These are phyloP conservation scores for Abscondita cerata DNA, from an alignment of 2,888 invertebrate species.

Conservation along the genomic window DNA sequence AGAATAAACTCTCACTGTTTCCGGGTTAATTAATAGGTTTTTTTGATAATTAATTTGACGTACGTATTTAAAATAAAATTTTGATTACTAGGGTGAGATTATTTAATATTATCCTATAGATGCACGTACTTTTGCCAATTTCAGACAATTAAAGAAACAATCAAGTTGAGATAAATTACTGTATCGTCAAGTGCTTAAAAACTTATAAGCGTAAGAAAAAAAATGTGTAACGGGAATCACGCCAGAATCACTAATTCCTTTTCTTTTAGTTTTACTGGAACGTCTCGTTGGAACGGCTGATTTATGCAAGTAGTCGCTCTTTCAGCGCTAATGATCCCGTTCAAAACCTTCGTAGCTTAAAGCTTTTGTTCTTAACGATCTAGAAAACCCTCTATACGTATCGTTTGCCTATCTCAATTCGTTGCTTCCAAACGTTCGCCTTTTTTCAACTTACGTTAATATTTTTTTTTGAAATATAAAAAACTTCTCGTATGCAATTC, in stretches of 20 bases:
- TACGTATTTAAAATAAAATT: too few species aligned
- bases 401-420: conserved; percentile 13
- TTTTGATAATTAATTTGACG: too few species aligned
- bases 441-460: conserved; percentile 2
- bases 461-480: conserved; percentile 1
- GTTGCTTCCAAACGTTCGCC: neutral
- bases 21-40: too few species aligned
- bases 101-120: too few species aligned
- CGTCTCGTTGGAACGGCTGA: conserved; percentile 48
- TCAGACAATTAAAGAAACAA: too few species aligned
- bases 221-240: conserved; percentile 18
- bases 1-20: too few species aligned
- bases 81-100: too few species aligned
- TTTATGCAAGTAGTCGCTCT: conserved; percentile 50
- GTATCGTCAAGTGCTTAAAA: conserved; percentile 7
- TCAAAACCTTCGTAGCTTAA: conserved; percentile 19
- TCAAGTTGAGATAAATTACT: too few species aligned
- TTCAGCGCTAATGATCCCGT: conserved; percentile 30
- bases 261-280: conserved; percentile 46
- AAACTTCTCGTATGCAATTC: conserved; percentile 9
- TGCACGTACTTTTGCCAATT: too few species aligned
- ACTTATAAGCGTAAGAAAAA: conserved; percentile 6
- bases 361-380: conserved; percentile 22
- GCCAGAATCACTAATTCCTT: conserved; percentile 49
- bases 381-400: conserved; percentile 11